Conservation (phyloP, 2,113 vertebrate genomes). For the Anser cygnoides region DNA sequence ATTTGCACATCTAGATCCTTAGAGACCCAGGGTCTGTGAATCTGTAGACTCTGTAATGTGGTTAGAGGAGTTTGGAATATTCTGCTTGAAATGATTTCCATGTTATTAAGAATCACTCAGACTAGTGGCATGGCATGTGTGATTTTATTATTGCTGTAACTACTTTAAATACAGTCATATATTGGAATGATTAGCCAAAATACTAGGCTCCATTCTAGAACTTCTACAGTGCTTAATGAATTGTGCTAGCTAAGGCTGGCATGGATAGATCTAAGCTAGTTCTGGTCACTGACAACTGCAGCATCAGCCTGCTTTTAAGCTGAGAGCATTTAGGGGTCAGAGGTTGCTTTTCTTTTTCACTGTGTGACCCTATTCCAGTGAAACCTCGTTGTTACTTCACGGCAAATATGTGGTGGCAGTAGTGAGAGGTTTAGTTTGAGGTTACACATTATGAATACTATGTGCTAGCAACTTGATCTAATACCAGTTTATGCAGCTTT, state of each 20-base stretch:
- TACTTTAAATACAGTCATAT: not conserved
- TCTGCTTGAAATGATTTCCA: not conserved
- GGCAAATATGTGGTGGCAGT: not conserved
- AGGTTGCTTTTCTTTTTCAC: not conserved
- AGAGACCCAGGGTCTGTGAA: not conserved
- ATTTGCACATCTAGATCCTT: not conserved
- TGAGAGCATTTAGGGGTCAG: not conserved
- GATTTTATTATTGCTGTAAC: not conserved
- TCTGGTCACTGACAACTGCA: not conserved
- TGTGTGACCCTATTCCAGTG: not conserved
- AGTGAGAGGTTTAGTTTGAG: not conserved
- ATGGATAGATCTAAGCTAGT: not conserved
- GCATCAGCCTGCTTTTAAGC: not conserved
- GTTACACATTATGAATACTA: not conserved
- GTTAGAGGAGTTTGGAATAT: not conserved
- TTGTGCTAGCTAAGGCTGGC: not conserved
- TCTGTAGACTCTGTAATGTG: not conserved
- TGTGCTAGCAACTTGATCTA: not conserved
- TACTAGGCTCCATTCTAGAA: not conserved
- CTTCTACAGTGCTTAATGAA: not conserved
- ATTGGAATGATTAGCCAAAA: not conserved
- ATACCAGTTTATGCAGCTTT: not conserved
- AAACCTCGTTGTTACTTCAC: not conserved
- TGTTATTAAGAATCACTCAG: rapidly evolving
- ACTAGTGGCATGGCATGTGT: not conserved